These are phyloP conservation scores for Beris morrisii DNA, from an alignment of 2,888 invertebrate genomes.

Conservation along the genomic window DNA sequence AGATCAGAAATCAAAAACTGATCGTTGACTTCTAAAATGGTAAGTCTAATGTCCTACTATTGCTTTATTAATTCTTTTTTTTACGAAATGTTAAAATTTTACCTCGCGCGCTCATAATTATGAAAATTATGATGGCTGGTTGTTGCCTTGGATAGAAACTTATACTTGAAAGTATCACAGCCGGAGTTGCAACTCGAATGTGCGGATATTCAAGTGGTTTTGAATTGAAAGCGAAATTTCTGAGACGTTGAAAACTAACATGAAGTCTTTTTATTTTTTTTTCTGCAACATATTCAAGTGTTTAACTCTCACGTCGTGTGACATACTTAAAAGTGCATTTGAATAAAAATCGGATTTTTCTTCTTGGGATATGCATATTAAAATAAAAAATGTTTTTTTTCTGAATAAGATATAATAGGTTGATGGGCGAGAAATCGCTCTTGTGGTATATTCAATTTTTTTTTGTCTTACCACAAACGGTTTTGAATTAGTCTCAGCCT, in stretches of 20 bases:
- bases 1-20: constrained; percentile 11
- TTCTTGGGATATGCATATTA: neutral
- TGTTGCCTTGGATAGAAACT: constrained; percentile 18
- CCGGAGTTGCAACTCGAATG: too few relatives aligned
- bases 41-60: constrained; percentile 24
- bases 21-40: constrained; percentile 28
- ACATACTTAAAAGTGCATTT: constrained; percentile 27
- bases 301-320: constrained; percentile 25
- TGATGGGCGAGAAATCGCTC: too few relatives aligned
- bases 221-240: constrained; percentile 30
- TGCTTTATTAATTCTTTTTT: constrained; percentile 7
- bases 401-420: too few relatives aligned
- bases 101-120: neutral
- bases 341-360: constrained; percentile 15
- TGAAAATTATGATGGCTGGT: constrained; percentile 1
- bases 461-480: too few relatives aligned
- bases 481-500: constrained; percentile 8
- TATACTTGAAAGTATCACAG: too few relatives aligned
- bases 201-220: constrained; percentile 18
- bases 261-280: neutral
- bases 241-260: neutral
- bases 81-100: too few relatives aligned
- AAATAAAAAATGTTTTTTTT: too few relatives aligned
- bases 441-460: too few relatives aligned
- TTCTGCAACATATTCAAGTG: constrained; percentile 14